These are phyloP conservation scores for Salvelinus namaycush DNA, from an alignment of 2,113 vertebrate genomes.

Conservation along the genomic window DNA sequence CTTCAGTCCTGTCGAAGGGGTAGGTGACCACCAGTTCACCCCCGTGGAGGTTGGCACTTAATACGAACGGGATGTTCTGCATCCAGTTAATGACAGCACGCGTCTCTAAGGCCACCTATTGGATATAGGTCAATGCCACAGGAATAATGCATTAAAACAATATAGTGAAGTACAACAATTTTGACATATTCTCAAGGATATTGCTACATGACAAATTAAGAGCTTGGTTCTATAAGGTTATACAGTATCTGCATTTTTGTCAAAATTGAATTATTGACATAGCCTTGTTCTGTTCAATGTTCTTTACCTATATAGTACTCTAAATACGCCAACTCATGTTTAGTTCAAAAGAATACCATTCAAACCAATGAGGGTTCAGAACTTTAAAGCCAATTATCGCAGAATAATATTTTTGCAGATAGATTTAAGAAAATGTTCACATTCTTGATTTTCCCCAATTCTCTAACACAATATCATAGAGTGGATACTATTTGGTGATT, in stretches of 20 bases:
- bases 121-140: background rate
- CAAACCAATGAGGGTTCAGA: too few relatives aligned
- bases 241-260: too few relatives aligned
- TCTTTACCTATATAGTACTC: too few relatives aligned
- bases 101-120: slow-evolving; percentile 86
- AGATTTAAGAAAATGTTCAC: too few relatives aligned
- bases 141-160: background rate
- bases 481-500: background rate
- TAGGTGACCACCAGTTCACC: slow-evolving; percentile 91
- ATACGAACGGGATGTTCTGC: slow-evolving; percentile 89
- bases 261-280: too few relatives aligned
- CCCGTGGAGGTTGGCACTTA: slow-evolving; percentile 90
- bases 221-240: too few relatives aligned
- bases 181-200: background rate
- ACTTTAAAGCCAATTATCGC: too few relatives aligned
- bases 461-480: background rate
- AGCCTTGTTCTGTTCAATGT: too few relatives aligned
- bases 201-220: too few relatives aligned
- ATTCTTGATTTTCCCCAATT: background rate
- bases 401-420: too few relatives aligned
- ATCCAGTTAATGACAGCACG: slow-evolving; percentile 88
- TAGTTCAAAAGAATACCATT: too few relatives aligned
- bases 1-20: slow-evolving; percentile 72
- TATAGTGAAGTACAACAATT: background rate
- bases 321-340: too few relatives aligned